A percentile compares a stretch with the other conserved stretches of the same genome.
These are phyloP conservation scores for Lampropteryx suffumata DNA, from an alignment of 2,888 invertebrate genomes.

Conservation along the genomic window DNA sequence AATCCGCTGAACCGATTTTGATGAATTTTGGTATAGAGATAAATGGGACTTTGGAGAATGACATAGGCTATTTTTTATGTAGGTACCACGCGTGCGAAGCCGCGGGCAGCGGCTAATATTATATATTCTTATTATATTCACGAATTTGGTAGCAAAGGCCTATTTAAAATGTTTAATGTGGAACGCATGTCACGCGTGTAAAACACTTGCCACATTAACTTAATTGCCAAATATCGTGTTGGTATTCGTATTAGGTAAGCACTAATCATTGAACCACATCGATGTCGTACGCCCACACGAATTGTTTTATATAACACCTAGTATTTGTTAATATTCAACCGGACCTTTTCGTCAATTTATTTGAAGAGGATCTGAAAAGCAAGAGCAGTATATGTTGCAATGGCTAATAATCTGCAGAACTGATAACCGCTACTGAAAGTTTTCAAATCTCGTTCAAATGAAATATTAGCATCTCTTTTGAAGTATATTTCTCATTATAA, in stretches of 20 bases:
- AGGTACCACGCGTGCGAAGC: too few species aligned
- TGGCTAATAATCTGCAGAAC: background rate
- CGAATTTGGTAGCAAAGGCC: too few species aligned
- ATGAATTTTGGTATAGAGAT: too few species aligned
- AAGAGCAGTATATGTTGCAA: background rate
- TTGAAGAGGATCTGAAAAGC: slow-evolving; percentile 1
- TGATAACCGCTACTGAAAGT: too few species aligned
- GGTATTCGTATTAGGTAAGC: slow-evolving; percentile 23
- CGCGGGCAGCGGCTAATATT: too few species aligned
- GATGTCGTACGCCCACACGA: slow-evolving; percentile 7
- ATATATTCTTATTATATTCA: too few species aligned
- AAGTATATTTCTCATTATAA: too few species aligned
- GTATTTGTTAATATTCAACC: slow-evolving; percentile 2
- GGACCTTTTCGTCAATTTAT: slow-evolving; percentile 11
- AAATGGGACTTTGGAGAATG: too few species aligned
- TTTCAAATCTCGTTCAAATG: too few species aligned
- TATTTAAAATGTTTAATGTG: background rate
- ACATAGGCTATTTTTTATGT: too few species aligned
- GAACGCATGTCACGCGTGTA: slow-evolving; percentile 3
- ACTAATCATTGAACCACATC: slow-evolving; percentile 20
- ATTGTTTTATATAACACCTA: slow-evolving; percentile 17
- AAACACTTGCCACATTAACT: slow-evolving; percentile 14
- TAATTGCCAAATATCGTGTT: slow-evolving; percentile 27
- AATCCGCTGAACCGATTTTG: too few species aligned
- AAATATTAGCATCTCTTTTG: too few species aligned